Evolutionary conservation across 2,888 invertebrate species (phyloP), one percentile per base, ranked within the genome.

Genomic region (Orthosia gracilis): DNA sequence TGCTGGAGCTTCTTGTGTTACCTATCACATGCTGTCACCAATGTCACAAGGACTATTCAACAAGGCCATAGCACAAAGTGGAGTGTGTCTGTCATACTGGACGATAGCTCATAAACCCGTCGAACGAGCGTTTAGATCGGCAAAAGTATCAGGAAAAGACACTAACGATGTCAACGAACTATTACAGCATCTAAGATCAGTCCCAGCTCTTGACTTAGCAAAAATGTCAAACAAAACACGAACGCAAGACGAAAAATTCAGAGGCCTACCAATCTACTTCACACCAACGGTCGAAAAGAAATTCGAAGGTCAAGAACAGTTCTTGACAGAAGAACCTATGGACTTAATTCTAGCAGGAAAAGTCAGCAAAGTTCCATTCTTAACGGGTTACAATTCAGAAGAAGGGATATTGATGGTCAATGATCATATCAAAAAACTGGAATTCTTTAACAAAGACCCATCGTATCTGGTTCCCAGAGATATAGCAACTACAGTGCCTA

Each of bases 21-120:
- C 94, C 1, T 92, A 91, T 68, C 94, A 96, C 55, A 88, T 96
- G 89, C 74, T 95, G 15, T 95, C 96, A 3, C 93, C 94, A 0
- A 91, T 94, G 91, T 94, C 96, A 0, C 84, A 86, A 86, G 94
- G 94, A 15, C 82, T 96, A 31, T 96, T 96, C 69, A 90, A 94
- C 72, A 92, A 91, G 86, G 94, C 91, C 0, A 95, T 96, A 78
- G 89, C 91, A 13, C 94, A 95, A 85, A 95, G 95, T 81, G 96
- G 95, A 0, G 89, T 91, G 0, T 90, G 91, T 59, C 82, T 92
- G n/a, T 85, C 88, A 31, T 92, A 94, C 70, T 94, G 94, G 92
- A 84, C 92, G 1, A 78, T 85, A 9, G 91, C 86, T 0, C 87
- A 84, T 59, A 83, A 86, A 18, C 85, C 89, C 0, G 89, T 82